phyloP scores from a whole-genome alignment of 2,888 invertebrate genomes.

The Cerastis rubricosa region DNA sequence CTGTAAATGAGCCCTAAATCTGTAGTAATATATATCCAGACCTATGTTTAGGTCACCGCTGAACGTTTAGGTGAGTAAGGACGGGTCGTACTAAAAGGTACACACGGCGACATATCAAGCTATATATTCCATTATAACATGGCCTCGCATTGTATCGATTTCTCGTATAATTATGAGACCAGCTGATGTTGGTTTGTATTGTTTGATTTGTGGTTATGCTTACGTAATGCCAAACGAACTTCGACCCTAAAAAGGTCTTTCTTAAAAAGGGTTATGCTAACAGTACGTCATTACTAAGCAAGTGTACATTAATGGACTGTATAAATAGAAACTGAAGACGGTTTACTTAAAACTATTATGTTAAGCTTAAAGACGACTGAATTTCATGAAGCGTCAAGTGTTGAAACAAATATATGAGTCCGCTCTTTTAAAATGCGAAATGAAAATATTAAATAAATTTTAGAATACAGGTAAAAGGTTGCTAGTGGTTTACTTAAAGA shows the following conservation, averaged over 20 bases:
- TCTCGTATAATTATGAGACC: not conserved
- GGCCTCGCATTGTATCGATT: not conserved
- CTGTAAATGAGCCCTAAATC: constrained; percentile 29
- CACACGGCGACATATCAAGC: not conserved
- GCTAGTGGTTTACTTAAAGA: not conserved
- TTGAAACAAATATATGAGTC: no score
- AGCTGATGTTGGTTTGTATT: not conserved
- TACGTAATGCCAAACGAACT: constrained; percentile 46
- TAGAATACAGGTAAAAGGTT: not conserved
- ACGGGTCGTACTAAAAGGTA: constrained; percentile 46
- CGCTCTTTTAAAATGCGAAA: not conserved
- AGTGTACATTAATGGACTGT: constrained; percentile 35
- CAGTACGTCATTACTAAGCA: constrained; percentile 49
- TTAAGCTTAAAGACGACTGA: constrained; percentile 1
- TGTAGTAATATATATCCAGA: constrained; percentile 35
- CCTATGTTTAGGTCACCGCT: constrained; percentile 43
- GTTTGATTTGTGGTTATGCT: not conserved
- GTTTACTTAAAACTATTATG: constrained; percentile 10
- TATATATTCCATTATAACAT: not conserved
- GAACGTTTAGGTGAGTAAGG: constrained; percentile 51
- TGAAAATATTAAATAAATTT: not conserved
- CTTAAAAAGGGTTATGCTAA: constrained; percentile 48
- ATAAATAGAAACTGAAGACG: constrained; percentile 21
- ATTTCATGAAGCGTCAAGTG: not conserved
- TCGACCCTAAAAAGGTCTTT: constrained; percentile 47